Base-by-base conservation (phyloP, 53 echinoderm and acorn worm species). In the Holothuria scabra region DNA sequence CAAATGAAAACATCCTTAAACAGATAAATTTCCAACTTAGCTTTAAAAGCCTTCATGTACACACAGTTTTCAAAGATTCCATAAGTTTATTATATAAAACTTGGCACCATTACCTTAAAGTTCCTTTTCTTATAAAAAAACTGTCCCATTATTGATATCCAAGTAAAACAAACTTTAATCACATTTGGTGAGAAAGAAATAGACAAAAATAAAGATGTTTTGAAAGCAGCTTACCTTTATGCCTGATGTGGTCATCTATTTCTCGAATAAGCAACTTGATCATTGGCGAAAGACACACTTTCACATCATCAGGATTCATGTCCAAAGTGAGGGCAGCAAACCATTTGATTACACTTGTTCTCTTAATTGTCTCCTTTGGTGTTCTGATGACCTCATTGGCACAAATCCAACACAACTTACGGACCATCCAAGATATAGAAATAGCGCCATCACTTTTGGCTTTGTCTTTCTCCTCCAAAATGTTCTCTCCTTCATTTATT, bases 341-440 rank as follows among this genome's bases (percentile, higher is more conserved):
- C 97, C 97, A 97, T 76, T 97, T 97, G 26, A 97, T 59, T 6
- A 94, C 88, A 22, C 92, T 84, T 18, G 80, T 89, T 60, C 97
- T 74, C 65, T 82, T 91, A 14, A 93, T 22, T 2, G 93, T 93
- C 20, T 67, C 87, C 70, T 90, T 86, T 3, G 91, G 78, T 11
- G 90, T 84, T 81, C 90, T 94, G 33, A 90, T 90, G 0, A 85
- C 86, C 60, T 94, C 97, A 35, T 68, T 85, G 20, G 86, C 81
- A 13, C 90, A 84, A 23, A 92, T 92, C 28, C 88, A 81, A 55
- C 89, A 86, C 81, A 94, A 83, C 52, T 81, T 94, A 57, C 83
- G 80, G 11, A 90, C 78, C 32, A 97, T 24, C 94, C 91, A 94
- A 21, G 65, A 55, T 62, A 94, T 69, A 57, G 81, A 83, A 7